Evolutionary conservation across 2,113 vertebrate species (phyloP).

Genomic region (Verasper variegatus): DNA sequence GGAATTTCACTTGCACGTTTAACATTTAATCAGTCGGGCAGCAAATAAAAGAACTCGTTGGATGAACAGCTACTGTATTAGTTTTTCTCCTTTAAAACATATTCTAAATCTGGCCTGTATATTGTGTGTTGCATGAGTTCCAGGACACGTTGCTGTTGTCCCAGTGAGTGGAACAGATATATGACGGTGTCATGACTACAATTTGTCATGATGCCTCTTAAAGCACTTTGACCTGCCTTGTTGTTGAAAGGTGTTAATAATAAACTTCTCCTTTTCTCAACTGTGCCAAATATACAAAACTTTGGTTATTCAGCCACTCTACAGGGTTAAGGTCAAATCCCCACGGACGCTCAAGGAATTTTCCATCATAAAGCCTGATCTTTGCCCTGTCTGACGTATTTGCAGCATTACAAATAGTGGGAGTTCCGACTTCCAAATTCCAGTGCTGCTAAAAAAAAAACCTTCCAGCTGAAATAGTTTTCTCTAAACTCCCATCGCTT

Average conservation of each 20-base stretch:
- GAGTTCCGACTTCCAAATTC: conserved; percentile 61
- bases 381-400: conserved; percentile 46
- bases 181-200: background rate
- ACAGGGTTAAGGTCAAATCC: conserved; percentile 30
- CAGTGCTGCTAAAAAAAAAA: conserved; percentile 21
- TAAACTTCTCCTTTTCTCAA: too few species aligned
- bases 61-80: background rate
- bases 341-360: conserved; percentile 44
- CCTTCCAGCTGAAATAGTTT: conserved; percentile 13
- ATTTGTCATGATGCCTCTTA: too few species aligned
- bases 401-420: conserved; percentile 43
- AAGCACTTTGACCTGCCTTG: too few species aligned
- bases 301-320: background rate
- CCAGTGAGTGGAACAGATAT: background rate
- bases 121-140: background rate
- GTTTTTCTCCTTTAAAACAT: too few species aligned
- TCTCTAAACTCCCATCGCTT: conserved; percentile 21
- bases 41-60: background rate
- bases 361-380: conserved; percentile 57
- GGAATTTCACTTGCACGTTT: background rate
- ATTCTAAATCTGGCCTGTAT: too few species aligned
- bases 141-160: background rate
- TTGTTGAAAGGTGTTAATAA: too few species aligned
- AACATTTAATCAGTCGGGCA: too few species aligned
- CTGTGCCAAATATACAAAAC: background rate